phyloP scores from a whole-genome alignment of 2,113 vertebrate genomes.

The Ceyx melanurus region DNA sequence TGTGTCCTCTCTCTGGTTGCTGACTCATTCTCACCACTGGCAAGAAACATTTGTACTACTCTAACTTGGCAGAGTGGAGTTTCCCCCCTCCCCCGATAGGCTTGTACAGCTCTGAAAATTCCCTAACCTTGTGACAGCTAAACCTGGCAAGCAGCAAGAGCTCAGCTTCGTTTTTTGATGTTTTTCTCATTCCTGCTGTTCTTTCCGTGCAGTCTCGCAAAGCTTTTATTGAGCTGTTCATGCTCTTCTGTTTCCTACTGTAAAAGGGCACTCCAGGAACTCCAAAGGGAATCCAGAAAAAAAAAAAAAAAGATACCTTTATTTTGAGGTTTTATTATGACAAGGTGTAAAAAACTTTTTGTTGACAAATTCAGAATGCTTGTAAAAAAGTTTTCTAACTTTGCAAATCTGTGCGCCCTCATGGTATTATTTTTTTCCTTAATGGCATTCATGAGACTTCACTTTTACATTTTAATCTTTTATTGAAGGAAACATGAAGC shows the following conservation, averaged over 20 bases:
- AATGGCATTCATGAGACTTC: fast-evolving
- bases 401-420: neutral
- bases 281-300: neutral
- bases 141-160: constrained; percentile 5
- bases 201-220: neutral
- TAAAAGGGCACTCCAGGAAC: neutral
- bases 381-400: neutral
- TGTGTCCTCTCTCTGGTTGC: neutral
- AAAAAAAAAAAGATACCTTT: neutral
- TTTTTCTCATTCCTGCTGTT: neutral
- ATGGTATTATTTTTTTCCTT: neutral
- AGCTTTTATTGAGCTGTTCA: neutral
- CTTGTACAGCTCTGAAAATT: neutral
- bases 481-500: neutral
- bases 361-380: neutral
- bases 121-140: neutral
- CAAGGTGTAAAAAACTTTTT: neutral
- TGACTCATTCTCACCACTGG: constrained; percentile 8
- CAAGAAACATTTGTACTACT: constrained; percentile 15
- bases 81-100: neutral
- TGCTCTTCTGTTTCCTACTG: neutral
- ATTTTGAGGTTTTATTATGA: neutral
- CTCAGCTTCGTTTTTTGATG: neutral
- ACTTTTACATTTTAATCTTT: neutral
- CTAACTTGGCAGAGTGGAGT: neutral